These are phyloP conservation scores for Cavia porcellus DNA, from an alignment of 2,113 vertebrate genomes.

Conservation along the genomic window DNA sequence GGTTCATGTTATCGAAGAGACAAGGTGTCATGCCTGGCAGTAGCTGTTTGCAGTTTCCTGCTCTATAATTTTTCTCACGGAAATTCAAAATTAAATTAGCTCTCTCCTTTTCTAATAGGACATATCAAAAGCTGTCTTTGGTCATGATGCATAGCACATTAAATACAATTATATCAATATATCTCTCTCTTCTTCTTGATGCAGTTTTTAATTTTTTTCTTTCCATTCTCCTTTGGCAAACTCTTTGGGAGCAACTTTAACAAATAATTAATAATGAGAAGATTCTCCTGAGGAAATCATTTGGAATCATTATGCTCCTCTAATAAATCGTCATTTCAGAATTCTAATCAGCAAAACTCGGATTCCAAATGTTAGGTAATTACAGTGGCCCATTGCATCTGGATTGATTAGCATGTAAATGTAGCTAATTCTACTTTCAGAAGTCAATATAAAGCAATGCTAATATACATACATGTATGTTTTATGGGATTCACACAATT, in stretches of 20 bases:
- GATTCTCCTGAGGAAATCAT: slow-evolving; percentile 72
- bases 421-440: slow-evolving; percentile 18
- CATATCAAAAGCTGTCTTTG: slow-evolving; percentile 47
- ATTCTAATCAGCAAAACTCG: slow-evolving; percentile 80
- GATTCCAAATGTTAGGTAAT: slow-evolving; percentile 79
- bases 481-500: not conserved
- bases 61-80: slow-evolving; percentile 58
- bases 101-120: slow-evolving; percentile 66
- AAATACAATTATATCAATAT: slow-evolving; percentile 53
- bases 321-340: slow-evolving; percentile 81
- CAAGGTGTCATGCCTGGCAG: not conserved
- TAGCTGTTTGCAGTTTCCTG: slow-evolving; percentile 61
- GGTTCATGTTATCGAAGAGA: slow-evolving; percentile 50
- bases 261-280: slow-evolving; percentile 79
- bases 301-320: slow-evolving; percentile 68
- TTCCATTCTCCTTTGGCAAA: slow-evolving; percentile 65
- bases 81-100: slow-evolving; percentile 77
- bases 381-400: slow-evolving; percentile 73
- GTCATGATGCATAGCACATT: slow-evolving; percentile 14
- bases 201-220: slow-evolving; percentile 11
- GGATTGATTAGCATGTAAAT: slow-evolving; percentile 72
- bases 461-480: not conserved
- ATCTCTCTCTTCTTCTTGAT: slow-evolving; percentile 45
- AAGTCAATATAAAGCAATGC: slow-evolving; percentile 59
- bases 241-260: slow-evolving; percentile 66